Base-by-base conservation (phyloP, 1,140 invertebrate genomes). In the Aphaenogaster ashmeadi region DNA sequence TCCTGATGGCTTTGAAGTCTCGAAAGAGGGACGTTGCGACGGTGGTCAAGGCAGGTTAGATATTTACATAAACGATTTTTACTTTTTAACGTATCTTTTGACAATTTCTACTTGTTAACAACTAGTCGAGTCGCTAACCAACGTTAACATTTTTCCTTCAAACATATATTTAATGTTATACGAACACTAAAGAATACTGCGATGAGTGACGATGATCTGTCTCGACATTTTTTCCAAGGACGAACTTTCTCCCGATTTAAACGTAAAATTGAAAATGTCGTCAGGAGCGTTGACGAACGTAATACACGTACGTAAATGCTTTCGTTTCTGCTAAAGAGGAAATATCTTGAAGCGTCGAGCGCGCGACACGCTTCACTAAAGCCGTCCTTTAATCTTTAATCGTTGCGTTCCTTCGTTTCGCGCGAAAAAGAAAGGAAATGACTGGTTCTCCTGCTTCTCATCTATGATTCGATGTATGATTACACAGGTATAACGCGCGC, bases 1-100 rank as follows among this genome's bases (percentile, higher is more conserved):
- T 94, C 98, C 98, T 0, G 98, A 99, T 93, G 98, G 98, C 3
- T 98, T 98, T 93, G 97, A 98, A 87, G 97, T 98, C 4, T 98
- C 98, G 1, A 97, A 97, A 88, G 98, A 99, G 95, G 98, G 98
- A 74, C 97, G 97, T 67, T 99, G 98, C 92, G 97, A 98, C 86
- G 98, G 98, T 62, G 97, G 97, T 21, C 97, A 97, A 93, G 98
- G 98, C 94, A 97, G 98, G 97, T 98, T 60, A 88, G 89, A 87
- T 11, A n/a, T 84, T 84, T n/a, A 15, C 2, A 54, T 50, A 47
- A 15, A 60, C 8, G 7, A 62, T 60, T 44, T 47, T 5, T 78
- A 47, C 27, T 13, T 33, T 7, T 33, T 7, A 27, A 69, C 13
- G 47, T 27, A 47, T 69, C 47, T 69, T 6, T 27, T 8, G 7